Evolutionary conservation across 2,888 invertebrate genomes (phyloP), one percentile per base, ranked within the genome.

Genomic region (Adineta ricciae): DNA sequence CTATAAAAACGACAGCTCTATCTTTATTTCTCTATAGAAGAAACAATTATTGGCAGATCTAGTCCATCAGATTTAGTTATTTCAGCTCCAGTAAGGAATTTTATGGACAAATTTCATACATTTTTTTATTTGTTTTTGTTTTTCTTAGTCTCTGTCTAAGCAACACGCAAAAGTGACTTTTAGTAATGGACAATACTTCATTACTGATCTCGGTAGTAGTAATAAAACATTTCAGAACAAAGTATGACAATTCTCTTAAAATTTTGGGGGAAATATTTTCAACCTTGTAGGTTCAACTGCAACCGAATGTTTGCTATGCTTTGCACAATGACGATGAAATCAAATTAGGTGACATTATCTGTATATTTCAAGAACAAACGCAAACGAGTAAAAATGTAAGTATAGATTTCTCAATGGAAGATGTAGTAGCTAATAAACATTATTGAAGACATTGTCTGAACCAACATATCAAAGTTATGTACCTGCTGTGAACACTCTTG

Each of bases 261-360:
- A 32, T 41, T 24, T 24, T 9, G 41, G n/a, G n/a, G 3, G 11
- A 9, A 56, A 9, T 5, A n/a, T 54, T n/a, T 7, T 54, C 9
- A 46, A 46, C 21, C 16, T 38, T 21, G 14, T n/a, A 78, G 78
- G 19, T 41, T n/a, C 78, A 78, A 78, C 41, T 78, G 7, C 38
- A 38, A 78, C 78, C 78, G 41, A 78, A 78, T 41, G 78, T 78
- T 78, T 78, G 38, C 4, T 78, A 78, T 78, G 78, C 78, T 41
- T 41, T 78, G n/a, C 38, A 78, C 14, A 14, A 78, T 78, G 24
- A n/a, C 1, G 78, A 78, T 78, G 78, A 78, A 41, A 24, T 78
- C 1, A 38, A 78, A 41, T 41, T 78, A 9, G 41, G 78, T 78
- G 78, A 78, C 41, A 41, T 78, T 78, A n/a, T n/a, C 11, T 78